Evolutionary conservation across 1,140 invertebrate species (phyloP), one percentile per base, ranked within the genome.

Genomic region (Caenorhabditis tropicalis): DNA sequence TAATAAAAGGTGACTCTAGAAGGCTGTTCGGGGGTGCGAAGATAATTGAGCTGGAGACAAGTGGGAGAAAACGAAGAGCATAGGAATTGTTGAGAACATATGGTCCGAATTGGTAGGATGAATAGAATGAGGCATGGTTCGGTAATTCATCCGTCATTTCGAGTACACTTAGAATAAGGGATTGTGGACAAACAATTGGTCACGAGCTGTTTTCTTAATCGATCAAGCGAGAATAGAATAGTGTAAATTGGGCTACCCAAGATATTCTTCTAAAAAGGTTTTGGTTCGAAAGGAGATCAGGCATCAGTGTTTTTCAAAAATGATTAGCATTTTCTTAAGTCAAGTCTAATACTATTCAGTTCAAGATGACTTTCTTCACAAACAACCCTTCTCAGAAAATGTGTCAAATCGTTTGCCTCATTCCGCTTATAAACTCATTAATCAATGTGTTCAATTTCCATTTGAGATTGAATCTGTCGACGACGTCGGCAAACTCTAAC

Each of bases 371-470:
- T n/a, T n/a, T n/a, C n/a, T n/a, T n/a, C n/a, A n/a, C n/a, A n/a
- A n/a, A n/a, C n/a, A n/a, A n/a, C n/a, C n/a, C n/a, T n/a, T n/a
- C n/a, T n/a, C n/a, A n/a, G 48, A 2, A 56, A 56, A 74, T 43
- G 33, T 43, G 65, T 39, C 65, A 74, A 74, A 74, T 74, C 43
- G 65, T 46, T 43, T 24, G n/a, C 31, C 29, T 19, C 15, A 1
- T 74, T 46, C 33, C 65, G 36, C 36, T 74, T 74, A 74, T 74
- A 74, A 74, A 74, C 65, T 74, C 65, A 74, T 74, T 74, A 74
- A 74, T 74, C 65, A 74, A 21, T n/a, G n/a, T 74, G 65, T 74
- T 74, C 65, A 74, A 74, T 74, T 74, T 74, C 65, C 65, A 31
- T 74, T 74, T 43, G 36, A 74, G 65, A 74, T 74, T 43, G 65